These are phyloP conservation scores for Ochropacha duplaris DNA, from an alignment of 2,888 invertebrate genomes.

Conservation along the genomic window DNA sequence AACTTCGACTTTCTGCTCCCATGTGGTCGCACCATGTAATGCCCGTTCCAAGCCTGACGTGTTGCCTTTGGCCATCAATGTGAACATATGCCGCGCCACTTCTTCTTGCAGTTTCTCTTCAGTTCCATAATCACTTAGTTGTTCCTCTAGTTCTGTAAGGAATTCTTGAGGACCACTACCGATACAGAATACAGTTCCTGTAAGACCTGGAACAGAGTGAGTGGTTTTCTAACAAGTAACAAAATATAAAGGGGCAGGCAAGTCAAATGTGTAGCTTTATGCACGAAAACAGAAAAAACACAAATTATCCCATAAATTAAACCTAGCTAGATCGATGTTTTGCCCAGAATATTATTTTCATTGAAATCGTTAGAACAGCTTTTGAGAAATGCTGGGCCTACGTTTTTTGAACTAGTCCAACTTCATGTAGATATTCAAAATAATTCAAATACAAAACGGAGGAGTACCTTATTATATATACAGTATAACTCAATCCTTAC, in stretches of 20 bases:
- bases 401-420: too few relatives aligned
- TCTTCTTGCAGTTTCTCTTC: conserved; percentile 46
- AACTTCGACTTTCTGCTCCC: conserved; percentile 31
- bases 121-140: conserved; percentile 32
- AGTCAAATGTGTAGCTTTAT: too few relatives aligned
- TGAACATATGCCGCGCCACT: conserved; percentile 49
- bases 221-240: neutral
- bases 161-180: conserved; percentile 52
- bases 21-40: conserved; percentile 4
- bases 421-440: too few relatives aligned
- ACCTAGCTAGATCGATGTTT: too few relatives aligned
- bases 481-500: conserved; percentile 33
- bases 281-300: too few relatives aligned
- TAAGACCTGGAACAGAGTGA: conserved; percentile 31
- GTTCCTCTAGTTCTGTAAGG: conserved; percentile 30
- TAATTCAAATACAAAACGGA: too few relatives aligned
- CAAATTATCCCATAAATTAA: too few relatives aligned
- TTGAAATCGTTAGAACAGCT: too few relatives aligned
- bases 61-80: conserved; percentile 33
- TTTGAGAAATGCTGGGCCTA: too few relatives aligned
- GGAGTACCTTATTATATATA: neutral
- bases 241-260: too few relatives aligned
- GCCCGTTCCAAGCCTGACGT: neutral
- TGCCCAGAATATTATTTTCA: too few relatives aligned
- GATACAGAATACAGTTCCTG: conserved; percentile 56